Base-by-base conservation (phyloP, 1,140 invertebrate genomes). In the Drosophila prosaltans region DNA sequence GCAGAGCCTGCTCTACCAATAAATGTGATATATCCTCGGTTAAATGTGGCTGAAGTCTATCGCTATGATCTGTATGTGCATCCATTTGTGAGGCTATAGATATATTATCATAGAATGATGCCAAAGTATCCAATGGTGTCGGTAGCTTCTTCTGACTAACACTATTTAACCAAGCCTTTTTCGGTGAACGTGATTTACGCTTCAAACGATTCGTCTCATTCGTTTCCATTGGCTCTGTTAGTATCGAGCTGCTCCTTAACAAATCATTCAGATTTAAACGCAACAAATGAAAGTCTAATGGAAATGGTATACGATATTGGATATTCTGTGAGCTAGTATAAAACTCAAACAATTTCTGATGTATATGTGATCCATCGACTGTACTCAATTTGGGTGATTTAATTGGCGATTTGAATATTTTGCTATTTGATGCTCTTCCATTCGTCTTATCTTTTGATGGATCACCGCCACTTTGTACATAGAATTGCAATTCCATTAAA, bases 401-500 rank as follows among this genome's bases (percentile, higher is more conserved):
- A 26, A 45, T 65, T 1, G 76, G 83, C 0, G 80, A 86, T 16
- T 62, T 62, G 7, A 21, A 26, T 36, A 7, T 4, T 26, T 5
- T 24, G 1, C 21, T 21, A 9, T n/a, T 21, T 57, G 16, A 28
- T 57, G 7, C 28, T 40, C 2, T 28, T 58, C 0, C 57, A 24
- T 51, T n/a, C 39, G n/a, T 55, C 5, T n/a, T 36, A 1, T 61
- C 40, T 60, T 51, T 63, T n/a, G 6, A 6, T 51, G 21, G 28
- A 78, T 92, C 91, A 5, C 91, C 91, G 8, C 89, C 89, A 55
- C 92, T 94, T 58, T 94, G 84, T 69, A 95, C 91, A 80, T 95
- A 94, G 92, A 95, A 96, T 81, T 97, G 96, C 65, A 96, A 91
- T 76, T 95, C 94, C 65, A 96, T 93, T 43, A 96, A 92, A 30